phyloP scores from a whole-genome alignment of 2,888 invertebrate species.

The Noctua janthina region DNA sequence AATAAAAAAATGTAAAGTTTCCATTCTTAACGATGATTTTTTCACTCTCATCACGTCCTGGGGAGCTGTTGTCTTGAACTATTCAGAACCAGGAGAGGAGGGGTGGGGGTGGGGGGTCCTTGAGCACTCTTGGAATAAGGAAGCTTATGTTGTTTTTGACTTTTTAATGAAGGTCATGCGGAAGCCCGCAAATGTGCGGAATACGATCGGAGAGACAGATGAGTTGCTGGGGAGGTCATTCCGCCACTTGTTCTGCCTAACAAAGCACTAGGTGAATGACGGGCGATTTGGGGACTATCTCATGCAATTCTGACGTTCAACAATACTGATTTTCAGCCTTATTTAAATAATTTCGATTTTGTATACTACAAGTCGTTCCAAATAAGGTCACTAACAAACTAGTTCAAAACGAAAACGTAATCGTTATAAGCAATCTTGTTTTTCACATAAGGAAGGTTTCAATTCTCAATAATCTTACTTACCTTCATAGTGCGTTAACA shows the following conservation, averaged over 20 bases:
- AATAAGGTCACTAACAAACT: neutral
- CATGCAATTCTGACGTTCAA: neutral
- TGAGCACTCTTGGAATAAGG: constrained; percentile 9
- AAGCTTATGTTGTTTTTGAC: constrained; percentile 8
- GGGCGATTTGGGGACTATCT: neutral
- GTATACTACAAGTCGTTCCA: neutral
- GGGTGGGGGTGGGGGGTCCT: neutral
- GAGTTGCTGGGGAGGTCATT: neutral
- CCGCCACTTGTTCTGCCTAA: neutral
- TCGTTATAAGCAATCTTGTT: too few species aligned
- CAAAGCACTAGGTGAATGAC: neutral
- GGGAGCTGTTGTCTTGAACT: constrained; percentile 47
- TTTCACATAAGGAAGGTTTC: neutral
- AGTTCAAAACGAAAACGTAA: neutral
- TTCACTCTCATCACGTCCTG: constrained; percentile 46
- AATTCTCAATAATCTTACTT: neutral
- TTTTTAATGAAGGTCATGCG: constrained; percentile 28
- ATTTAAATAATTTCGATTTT: neutral
- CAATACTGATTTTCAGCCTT: neutral
- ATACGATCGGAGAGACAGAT: neutral
- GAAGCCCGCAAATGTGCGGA: neutral
- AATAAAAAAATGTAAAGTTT: constrained; percentile 53
- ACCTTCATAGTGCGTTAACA: neutral
- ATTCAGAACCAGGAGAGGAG: constrained; percentile 30
- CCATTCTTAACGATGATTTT: constrained; percentile 44